A percentile compares a stretch with the other conserved stretches of the same genome.
These are phyloP conservation scores for Caenorhabditis drosophilae DNA, from an alignment of 2,888 invertebrate genomes.

Conservation along the genomic window DNA sequence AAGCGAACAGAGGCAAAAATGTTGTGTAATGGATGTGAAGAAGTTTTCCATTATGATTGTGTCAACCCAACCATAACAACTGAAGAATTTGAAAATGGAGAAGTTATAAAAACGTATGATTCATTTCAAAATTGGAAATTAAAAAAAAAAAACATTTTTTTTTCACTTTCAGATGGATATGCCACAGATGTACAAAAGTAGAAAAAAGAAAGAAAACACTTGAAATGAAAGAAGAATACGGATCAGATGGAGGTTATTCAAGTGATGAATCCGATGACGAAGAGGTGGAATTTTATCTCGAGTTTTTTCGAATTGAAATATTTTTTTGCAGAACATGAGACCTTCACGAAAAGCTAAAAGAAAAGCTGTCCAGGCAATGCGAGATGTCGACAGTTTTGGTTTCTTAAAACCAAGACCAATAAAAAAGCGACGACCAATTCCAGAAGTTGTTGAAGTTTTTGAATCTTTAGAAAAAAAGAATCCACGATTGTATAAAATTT, in stretches of 20 bases:
- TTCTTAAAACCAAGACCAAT: not conserved
- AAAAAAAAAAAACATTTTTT: too few species aligned
- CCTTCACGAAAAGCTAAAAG: not conserved
- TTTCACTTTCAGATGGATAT: too few species aligned
- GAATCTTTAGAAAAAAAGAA: not conserved
- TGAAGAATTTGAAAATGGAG: not conserved
- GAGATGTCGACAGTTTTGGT: not conserved
- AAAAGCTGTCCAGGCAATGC: not conserved
- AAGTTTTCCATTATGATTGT: not conserved
- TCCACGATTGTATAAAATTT: not conserved
- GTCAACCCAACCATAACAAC: not conserved
- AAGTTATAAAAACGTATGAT: too few species aligned
- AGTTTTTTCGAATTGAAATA: too few species aligned
- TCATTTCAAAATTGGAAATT: too few species aligned
- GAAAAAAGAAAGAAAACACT: too few species aligned
- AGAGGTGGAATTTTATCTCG: not conserved
- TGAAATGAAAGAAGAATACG: too few species aligned
- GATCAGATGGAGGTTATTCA: not conserved
- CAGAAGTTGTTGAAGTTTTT: not conserved
- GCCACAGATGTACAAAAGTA: not conserved
- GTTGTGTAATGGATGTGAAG: constrained; percentile 12
- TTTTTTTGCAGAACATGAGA: not conserved
- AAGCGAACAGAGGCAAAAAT: constrained; percentile 8
- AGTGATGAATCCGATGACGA: not conserved
- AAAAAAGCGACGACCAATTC: not conserved